Base-by-base conservation (phyloP, 2,888 invertebrate genomes). In the Coleophora flavipennella region DNA sequence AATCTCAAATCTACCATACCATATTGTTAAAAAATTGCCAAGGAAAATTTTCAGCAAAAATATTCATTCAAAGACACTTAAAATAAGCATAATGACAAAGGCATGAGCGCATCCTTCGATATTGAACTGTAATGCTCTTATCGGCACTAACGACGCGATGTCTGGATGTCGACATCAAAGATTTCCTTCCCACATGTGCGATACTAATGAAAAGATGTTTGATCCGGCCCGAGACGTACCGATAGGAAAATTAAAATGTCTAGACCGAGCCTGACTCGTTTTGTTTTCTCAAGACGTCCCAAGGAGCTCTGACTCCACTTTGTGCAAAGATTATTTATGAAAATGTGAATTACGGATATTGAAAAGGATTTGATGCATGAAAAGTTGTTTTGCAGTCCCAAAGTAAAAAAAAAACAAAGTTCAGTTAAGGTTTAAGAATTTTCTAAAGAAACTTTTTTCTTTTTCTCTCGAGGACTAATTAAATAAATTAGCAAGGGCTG, bases 201-300 rank as follows among this genome's bases (percentile, higher is more conserved):
- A 56, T 54, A 59, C 68, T 79, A 76, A 78, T 80, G 77, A 81
- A 79, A 74, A 74, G 76, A 68, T 57, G 57, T 63, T 67, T 59
- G 71, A 77, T 75, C 71, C 59, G 67, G 60, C 63, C 58, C 58
- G 57, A 65, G 67, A 68, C 65, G 62, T 59, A 63, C 60, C 67
- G 77, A 80, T 79, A 79, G 78, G 79, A 81, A 81, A 83, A 83
- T 81, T 80, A 83, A 83, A 81, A 81, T 67, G 83, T 84, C 83
- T 84, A 83, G 83, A 83, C 81, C 62, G 57, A 35, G 57, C 59
- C 64, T 55, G 65, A 52, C 48, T 51, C 51, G 61, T 76, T 75
- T 72, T 73, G 71, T 75, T 77, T 68, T 62, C 56, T 59, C 57
- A 57, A 64, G 65, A 63, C 55, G 57, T 54, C 57, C 20, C 20